A percentile compares a stretch with the other conserved stretches of the same genome.
Conservation (phyloP, 1,140 invertebrate species). For the Hypothenemus hampei region DNA sequence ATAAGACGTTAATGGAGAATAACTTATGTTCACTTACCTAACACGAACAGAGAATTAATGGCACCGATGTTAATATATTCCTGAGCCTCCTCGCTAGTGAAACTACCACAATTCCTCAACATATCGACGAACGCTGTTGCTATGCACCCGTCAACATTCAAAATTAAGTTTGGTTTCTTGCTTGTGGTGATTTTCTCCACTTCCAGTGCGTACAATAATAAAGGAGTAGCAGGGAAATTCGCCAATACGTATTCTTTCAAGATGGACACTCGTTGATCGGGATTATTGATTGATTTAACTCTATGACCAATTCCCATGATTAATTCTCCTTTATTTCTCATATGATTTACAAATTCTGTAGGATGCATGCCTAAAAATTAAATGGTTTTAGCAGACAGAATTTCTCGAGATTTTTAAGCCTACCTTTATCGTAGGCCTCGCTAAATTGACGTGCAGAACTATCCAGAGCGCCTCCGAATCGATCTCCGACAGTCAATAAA, state of each 20-base stretch:
- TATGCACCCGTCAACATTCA: constrained; percentile 98
- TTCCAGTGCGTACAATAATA: constrained; percentile 92
- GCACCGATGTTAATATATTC: constrained; percentile 98
- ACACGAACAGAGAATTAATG: constrained; percentile 96
- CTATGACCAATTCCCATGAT: constrained; percentile 99
- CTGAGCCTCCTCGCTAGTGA: constrained; percentile 95
- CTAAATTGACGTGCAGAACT: constrained; percentile 94
- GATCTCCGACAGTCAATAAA: constrained; percentile 95
- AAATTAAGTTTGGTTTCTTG: constrained; percentile 98
- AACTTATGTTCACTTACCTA: constrained; percentile 61
- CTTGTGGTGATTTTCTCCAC: constrained; percentile 99
- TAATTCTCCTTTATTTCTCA: constrained; percentile 93
- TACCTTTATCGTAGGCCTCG: constrained; percentile 84
- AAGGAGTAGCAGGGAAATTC: constrained; percentile 87
- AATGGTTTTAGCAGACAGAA: not conserved
- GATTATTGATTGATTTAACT: constrained; percentile 99
- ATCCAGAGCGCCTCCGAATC: constrained; percentile 97
- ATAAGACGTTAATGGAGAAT: not conserved
- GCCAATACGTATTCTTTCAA: constrained; percentile 94
- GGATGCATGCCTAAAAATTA: constrained; percentile 68
- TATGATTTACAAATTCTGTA: constrained; percentile 98
- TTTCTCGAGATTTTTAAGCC: not conserved
- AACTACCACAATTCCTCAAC: constrained; percentile 84
- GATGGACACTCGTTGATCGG: constrained; percentile 95
- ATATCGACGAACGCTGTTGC: constrained; percentile 97